These are phyloP conservation scores for Pseudorhombus dupliciocellatus DNA, from an alignment of 2,113 vertebrate species.

Conservation along the genomic window DNA sequence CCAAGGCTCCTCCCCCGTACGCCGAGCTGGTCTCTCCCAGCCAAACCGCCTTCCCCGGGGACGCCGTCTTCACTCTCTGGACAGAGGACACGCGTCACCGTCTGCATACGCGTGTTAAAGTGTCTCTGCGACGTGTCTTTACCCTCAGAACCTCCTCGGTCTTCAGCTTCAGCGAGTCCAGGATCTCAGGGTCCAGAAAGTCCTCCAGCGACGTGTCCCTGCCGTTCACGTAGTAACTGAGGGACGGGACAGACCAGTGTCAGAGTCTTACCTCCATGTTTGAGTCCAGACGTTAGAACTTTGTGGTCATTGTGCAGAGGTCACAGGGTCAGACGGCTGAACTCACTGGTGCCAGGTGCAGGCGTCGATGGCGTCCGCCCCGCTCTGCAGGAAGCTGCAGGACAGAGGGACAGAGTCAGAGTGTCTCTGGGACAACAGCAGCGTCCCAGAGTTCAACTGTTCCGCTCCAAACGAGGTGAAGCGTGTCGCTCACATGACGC, in stretches of 20 bases:
- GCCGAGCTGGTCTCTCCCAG: slow-evolving; percentile 96
- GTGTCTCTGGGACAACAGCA: too few species aligned
- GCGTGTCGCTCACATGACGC: slow-evolving; percentile 6
- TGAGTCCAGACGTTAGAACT: too few species aligned
- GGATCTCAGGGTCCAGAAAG: slow-evolving; percentile 88
- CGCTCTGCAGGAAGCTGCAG: slow-evolving; percentile 88
- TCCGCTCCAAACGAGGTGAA: background rate
- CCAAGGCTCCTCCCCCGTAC: slow-evolving; percentile 88
- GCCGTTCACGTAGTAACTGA: slow-evolving; percentile 94
- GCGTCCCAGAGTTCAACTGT: background rate
- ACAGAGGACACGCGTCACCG: background rate
- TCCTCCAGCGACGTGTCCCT: slow-evolving; percentile 86
- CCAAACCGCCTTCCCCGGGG: slow-evolving; percentile 88
- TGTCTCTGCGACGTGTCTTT: background rate
- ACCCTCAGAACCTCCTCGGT: slow-evolving; percentile 85
- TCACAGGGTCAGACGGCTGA: background rate
- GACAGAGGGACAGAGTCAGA: too few species aligned
- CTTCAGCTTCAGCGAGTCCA: slow-evolving; percentile 85
- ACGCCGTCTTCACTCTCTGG: slow-evolving; percentile 55
- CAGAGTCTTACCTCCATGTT: too few species aligned
- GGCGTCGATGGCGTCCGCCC: slow-evolving; percentile 84
- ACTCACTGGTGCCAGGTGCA: slow-evolving; percentile 97
- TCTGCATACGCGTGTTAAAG: background rate
- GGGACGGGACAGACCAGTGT: slow-evolving; percentile 10
- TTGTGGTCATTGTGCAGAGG: too few species aligned